A percentile compares a stretch with the other conserved stretches of the same genome.
These are phyloP conservation scores for Alitta virens DNA, from an alignment of 2,888 invertebrate genomes.

Conservation along the genomic window DNA sequence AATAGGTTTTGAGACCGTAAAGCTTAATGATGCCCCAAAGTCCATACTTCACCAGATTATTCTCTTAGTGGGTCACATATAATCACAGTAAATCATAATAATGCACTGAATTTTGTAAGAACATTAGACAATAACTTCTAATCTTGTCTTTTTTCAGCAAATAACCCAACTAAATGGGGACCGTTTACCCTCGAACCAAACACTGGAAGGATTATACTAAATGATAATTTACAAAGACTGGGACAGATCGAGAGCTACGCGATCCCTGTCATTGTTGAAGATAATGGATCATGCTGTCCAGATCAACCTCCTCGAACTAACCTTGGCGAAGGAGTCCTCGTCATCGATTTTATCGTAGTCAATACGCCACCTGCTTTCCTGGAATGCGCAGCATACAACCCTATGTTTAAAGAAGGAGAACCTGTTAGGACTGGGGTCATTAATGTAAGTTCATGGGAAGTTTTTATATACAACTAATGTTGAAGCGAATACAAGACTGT, in stretches of 20 bases:
- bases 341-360: constrained; percentile 22
- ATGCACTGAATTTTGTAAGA: too few relatives aligned
- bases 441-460: constrained; percentile 23
- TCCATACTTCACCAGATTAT: too few relatives aligned
- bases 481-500: too few relatives aligned
- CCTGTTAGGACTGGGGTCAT: constrained; percentile 15
- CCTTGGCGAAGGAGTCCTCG: constrained; percentile 6
- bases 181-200: background rate
- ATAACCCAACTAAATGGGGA: background rate
- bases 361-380: constrained; percentile 30
- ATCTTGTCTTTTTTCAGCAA: background rate
- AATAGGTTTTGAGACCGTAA: too few relatives aligned
- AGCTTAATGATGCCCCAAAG: too few relatives aligned
- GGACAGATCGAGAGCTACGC: too few relatives aligned
- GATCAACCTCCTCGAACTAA: too few relatives aligned
- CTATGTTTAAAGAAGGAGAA: constrained; percentile 18
- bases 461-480: too few relatives aligned
- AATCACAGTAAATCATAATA: too few relatives aligned
- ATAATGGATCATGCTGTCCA: constrained; percentile 89
- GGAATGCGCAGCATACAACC: constrained; percentile 12
- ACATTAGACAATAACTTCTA: background rate
- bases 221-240: background rate
- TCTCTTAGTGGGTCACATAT: too few relatives aligned
- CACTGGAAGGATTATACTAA: background rate
- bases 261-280: constrained; percentile 73